Base-by-base conservation (phyloP, 2,888 invertebrate genomes). In the Leptopilina syphax region DNA sequence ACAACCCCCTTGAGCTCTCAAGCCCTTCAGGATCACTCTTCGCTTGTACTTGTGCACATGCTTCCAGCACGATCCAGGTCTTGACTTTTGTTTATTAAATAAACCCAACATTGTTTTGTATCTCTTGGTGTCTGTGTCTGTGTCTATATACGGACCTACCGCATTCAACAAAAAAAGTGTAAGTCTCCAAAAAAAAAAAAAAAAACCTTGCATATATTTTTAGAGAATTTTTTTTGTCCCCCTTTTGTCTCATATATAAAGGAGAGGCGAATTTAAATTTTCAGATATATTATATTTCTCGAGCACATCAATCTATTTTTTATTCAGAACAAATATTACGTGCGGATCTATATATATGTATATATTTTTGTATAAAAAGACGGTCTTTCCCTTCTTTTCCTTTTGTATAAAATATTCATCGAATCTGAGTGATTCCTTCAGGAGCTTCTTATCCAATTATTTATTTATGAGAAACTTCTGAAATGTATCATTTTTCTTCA, bases 1-100 rank as follows among this genome's bases (percentile, higher is more conserved):
- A 73, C 57, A 73, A 54, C 54, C 70, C 68, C 70, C 57, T 73
- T 54, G 70, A 73, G 70, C 54, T 54, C 54, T 73, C 57, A 54
- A 73, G 70, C 70, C 70, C 70, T 73, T 54, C 54, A 54, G 70
- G 54, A 27, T 73, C 70, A 73, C 70, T 73, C 54, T 47, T 50
- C 50, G 50, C 68, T 70, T 50, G 68, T 47, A 68, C 50, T 70
- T 70, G 34, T 34, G 70, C 54, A 73, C 70, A 73, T 73, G 57
- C 70, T 54, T 54, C 7, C 54, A 73, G 54, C 70, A 57, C 73
- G 57, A 73, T 41, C 73, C n/a, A 9, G 34, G 73, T 57, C 34
- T 57, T 57, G 57, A 73, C 73, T 57, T 50, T 50, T 73, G 73
- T 57, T 57, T 73, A 73, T 54, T 57, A 34, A 57, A 73, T 73